Base-by-base conservation (phyloP, 2,888 invertebrate genomes). In the Conus canariensis region DNA sequence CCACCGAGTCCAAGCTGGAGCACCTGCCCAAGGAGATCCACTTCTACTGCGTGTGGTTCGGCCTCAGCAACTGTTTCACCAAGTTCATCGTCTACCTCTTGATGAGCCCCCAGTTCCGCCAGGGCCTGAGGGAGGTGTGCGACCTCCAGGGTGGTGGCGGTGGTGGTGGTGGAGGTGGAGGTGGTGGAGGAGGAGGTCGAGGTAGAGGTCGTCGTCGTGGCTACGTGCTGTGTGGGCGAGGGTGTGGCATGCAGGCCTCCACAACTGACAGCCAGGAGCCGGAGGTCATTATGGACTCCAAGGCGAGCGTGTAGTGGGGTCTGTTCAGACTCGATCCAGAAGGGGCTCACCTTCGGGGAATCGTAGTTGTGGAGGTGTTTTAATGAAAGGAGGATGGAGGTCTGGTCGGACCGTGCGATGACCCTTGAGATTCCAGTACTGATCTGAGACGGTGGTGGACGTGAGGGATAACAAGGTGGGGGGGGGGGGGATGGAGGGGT, bases 31-130 rank as follows among this genome's bases (percentile, higher is more conserved):
- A 9, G 19, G 60, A 83, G 98, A 97, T 99, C 93, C 98, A 99
- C 96, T 99, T 99, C 96, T 98, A 98, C 92, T 98, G 99, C 93
- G 98, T 99, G 90, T 99, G 99, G 99, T 97, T 99, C 94, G 99
- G 99, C 87, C 98, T 99, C 94, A 97, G 98, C 93, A 99, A 99
- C 97, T 98, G 98, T 87, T 98, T 98, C 96, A 99, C 99, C 98
- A 99, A 99, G 97, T 98, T 99, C 93, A 97, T 99, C 92, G 98
- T 99, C 94, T 97, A 99, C 96, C 97, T 98, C 93, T 97, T 98
- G 91, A 97, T 99, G 96, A 99, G 98, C 96, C 98, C 98, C 85
- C 98, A 99, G 96, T 99, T 99, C 97, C 97, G 99, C 92, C 97
- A 98, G 92, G 98, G 99, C 85, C 97, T 99, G 25, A 90, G 92